Base-by-base conservation (phyloP, 2,888 invertebrate species). In the Dinocampus coccinellae region DNA sequence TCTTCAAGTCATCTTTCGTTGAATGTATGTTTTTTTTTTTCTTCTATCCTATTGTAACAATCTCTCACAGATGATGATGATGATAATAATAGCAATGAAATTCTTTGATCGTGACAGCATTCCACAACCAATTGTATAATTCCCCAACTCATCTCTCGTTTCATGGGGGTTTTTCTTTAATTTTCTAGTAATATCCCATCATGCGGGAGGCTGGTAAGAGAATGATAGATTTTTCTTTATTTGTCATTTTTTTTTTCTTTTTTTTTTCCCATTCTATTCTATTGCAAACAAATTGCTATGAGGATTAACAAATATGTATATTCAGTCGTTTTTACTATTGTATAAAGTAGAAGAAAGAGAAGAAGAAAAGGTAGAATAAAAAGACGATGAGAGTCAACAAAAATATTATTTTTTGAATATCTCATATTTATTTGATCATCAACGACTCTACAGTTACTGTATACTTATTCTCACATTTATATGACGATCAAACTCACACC, bases 41-140 rank as follows among this genome's bases (percentile, higher is more conserved):
- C 26, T 11, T 24, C 26, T 11, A 55, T 55, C 26, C 55, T n/a
- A 24, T 55, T 55, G 55, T 55, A 47, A 47, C 47, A 26, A 26
- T 55, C 55, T 55, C 16, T 47, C 16, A 47, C 20, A 47, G 47
- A 47, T 0, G 55, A 55, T 26, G 47, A 47, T 0, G 55, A 55
- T 26, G n/a, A 55, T 55, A 55, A 55, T 55, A 55, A 55, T 55
- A 55, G 55, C 55, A 55, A 22, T 55, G 26, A 26, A 26, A 55
- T 26, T 11, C 24, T 26, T 47, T 55, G 13, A 24, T 55, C 55
- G 24, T 55, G 55, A 55, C 55, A 24, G 55, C 55, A 55, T 55
- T 24, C 55, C 55, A 55, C 26, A 26, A 22, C n/a, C 11, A 26
- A 22, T 26, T 55, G 55, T 26, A 26, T 55, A 22, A 55, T 10